Base-by-base conservation (phyloP, 1,140 invertebrate genomes). In the Ectropis grisescens region DNA sequence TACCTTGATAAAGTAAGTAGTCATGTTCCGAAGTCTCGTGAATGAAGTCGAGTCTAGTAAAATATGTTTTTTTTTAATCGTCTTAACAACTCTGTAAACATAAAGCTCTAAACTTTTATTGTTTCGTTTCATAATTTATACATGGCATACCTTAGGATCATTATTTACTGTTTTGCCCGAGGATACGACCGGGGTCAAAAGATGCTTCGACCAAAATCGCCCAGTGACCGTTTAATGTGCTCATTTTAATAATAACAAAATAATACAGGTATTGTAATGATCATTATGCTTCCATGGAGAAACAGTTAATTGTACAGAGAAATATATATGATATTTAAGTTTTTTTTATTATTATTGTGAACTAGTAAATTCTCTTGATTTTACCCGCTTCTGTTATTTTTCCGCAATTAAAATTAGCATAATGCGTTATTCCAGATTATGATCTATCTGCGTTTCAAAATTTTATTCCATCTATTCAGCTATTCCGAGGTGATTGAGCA, bases 111-210 rank as follows among this genome's bases (percentile, higher is more conserved):
- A n/a, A n/a, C n/a, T n/a, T 58, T 54, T 58, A 51, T 54, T 46
- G 54, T 58, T 50, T 53, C 51, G 55, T 55, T 55, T 49, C 45
- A 45, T 59, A 59, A 59, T 59, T 59, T n/a, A n/a, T n/a, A n/a
- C 53, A 58, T 58, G 4, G 52, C 43, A 49, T 48, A 39, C 40
- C 36, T 36, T 31, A 30, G 33, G 45, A 52, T 59, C 56, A 59
- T 59, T 59, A 59, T 59, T 59, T 59, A 59, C 56, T 59, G 56
- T 59, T 55, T 55, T 28, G 56, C 56, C 56, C 38, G 47, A 41
- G 56, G 56, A n/a, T n/a, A n/a, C n/a, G 29, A 22, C 12, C 29
- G 36, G 38, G 51, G 47, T 52, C 40, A 55, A 51, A 40, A 53
- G 47, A 54, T n/a, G 47, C 45, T 47, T 52, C 45, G 35, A 59